Percentiles rank a stretch among this genome's conserved stretches.
Evolutionary conservation across 2,113 vertebrate genomes (phyloP).

Genomic region (Brienomyrus longianalis): DNA sequence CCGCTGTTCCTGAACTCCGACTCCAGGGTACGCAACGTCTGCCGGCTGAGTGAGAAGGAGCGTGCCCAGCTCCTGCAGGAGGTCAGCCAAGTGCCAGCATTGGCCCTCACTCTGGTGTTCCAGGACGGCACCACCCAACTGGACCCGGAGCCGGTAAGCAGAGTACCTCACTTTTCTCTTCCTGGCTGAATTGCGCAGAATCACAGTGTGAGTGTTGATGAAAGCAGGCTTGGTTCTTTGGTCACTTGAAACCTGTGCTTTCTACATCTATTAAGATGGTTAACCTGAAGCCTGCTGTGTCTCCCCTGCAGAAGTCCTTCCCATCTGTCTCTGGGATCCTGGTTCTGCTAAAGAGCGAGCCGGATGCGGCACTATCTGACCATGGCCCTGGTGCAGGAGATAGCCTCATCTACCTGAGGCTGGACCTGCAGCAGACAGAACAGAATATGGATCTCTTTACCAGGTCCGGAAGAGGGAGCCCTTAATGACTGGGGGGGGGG

Average conservation of each 20-base stretch:
- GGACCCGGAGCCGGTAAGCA: slow-evolving; percentile 60
- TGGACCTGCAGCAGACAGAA: slow-evolving; percentile 44
- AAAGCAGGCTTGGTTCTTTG: neutral
- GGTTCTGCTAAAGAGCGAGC: slow-evolving; percentile 58
- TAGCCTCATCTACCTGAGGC: slow-evolving; percentile 65
- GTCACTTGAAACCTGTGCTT: neutral
- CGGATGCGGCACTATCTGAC: slow-evolving; percentile 17
- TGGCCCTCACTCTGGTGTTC: slow-evolving; percentile 72
- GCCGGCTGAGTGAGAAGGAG: slow-evolving; percentile 53
- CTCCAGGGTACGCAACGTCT: slow-evolving; percentile 55
- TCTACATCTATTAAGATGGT: too few species aligned
- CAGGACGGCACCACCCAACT: slow-evolving; percentile 78
- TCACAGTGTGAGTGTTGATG: neutral
- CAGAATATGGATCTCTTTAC: slow-evolving; percentile 50
- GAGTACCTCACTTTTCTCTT: neutral
- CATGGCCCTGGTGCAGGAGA: slow-evolving; percentile 31
- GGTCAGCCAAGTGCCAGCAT: slow-evolving; percentile 43
- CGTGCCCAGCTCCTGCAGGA: slow-evolving; percentile 53
- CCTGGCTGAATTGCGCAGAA: neutral
- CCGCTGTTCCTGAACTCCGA: slow-evolving; percentile 45
- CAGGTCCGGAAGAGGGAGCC: slow-evolving; percentile 46
- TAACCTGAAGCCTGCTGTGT: neutral
- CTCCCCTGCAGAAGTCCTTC: slow-evolving; percentile 53
- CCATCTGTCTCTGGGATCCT: slow-evolving; percentile 69
- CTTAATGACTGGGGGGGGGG: neutral